phyloP scores from a whole-genome alignment of 2,888 invertebrate species.

The Horisme vitalbata region DNA sequence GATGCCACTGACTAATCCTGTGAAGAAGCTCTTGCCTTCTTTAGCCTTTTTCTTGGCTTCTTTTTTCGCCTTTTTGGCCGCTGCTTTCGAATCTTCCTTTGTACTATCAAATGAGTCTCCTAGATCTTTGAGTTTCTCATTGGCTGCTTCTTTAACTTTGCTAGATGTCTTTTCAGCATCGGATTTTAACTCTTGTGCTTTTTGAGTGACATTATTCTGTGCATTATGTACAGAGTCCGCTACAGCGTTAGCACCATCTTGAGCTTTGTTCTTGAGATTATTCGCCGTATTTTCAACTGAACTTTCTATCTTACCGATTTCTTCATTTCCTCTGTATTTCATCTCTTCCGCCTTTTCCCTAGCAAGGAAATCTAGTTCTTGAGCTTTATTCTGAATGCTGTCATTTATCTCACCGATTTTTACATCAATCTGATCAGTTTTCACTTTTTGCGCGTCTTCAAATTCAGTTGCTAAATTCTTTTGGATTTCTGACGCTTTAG shows the following conservation, averaged over 20 bases:
- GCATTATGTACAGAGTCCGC: constrained; percentile 50
- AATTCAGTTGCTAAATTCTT: constrained; percentile 47
- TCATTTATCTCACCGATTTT: constrained; percentile 56
- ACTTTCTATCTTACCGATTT: constrained; percentile 52
- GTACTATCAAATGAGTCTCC: constrained; percentile 56
- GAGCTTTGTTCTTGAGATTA: constrained; percentile 52
- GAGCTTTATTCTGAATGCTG: constrained; percentile 62
- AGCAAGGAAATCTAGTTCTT: constrained; percentile 64
- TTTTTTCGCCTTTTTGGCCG: constrained; percentile 54
- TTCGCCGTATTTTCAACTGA: constrained; percentile 51
- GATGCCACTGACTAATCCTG: constrained; percentile 71
- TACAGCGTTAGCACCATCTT: constrained; percentile 58
- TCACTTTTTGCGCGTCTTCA: constrained; percentile 49
- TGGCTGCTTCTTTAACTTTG: constrained; percentile 50
- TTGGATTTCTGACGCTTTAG: constrained; percentile 47
- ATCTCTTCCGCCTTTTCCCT: constrained; percentile 65
- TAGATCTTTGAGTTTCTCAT: constrained; percentile 56
- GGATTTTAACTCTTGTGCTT: constrained; percentile 54
- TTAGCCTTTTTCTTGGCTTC: constrained; percentile 72
- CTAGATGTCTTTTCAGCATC: constrained; percentile 52
- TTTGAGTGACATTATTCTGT: constrained; percentile 52
- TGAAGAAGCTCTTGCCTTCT: constrained; percentile 72
- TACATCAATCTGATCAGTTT: constrained; percentile 58
- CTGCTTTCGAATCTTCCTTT: constrained; percentile 58
- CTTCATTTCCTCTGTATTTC: constrained; percentile 51